A percentile compares a stretch with the other conserved stretches of the same genome.
Evolutionary conservation across 2,888 invertebrate genomes (phyloP).

Genomic region (Meandrusa payeni): DNA sequence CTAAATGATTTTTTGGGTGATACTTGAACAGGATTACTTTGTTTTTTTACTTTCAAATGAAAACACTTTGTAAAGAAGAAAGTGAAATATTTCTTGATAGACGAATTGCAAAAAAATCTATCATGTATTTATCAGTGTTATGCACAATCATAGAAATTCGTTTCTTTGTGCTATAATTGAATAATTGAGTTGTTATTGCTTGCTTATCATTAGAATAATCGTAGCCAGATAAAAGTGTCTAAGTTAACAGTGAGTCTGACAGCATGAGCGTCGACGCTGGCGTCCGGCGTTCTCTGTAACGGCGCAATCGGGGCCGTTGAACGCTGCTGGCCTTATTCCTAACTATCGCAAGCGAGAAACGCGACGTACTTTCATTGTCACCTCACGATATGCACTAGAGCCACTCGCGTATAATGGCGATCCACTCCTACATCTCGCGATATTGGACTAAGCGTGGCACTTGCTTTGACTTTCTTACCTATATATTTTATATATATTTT

Average conservation of each 20-base stretch:
- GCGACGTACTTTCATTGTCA: conserved; percentile 77
- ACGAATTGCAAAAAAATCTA: no score
- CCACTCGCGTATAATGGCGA: conserved; percentile 24
- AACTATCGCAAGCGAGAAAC: conserved; percentile 75
- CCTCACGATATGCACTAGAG: conserved; percentile 52
- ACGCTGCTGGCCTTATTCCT: conserved; percentile 76
- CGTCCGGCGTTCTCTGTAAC: conserved; percentile 51
- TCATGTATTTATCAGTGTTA: no score
- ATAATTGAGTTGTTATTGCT: conserved; percentile 4
- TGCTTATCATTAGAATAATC: conserved; percentile 14
- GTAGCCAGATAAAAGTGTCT: conserved; percentile 19
- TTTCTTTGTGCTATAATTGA: background rate
- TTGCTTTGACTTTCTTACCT: background rate
- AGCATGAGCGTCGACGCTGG: conserved; percentile 38
- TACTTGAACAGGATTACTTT: no score
- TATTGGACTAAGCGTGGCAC: background rate
- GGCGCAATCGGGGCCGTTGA: conserved; percentile 74
- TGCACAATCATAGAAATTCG: no score
- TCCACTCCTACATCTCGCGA: conserved; percentile 20
- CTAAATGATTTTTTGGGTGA: no score
- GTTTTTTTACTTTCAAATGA: no score
- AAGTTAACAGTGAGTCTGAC: conserved; percentile 28
- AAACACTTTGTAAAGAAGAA: no score
- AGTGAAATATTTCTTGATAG: no score
- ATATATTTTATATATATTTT: no score